Percentiles rank a stretch among this genome's conserved stretches.
Conservation (phyloP, 2,888 invertebrate species). For the Rosalia funebris region DNA sequence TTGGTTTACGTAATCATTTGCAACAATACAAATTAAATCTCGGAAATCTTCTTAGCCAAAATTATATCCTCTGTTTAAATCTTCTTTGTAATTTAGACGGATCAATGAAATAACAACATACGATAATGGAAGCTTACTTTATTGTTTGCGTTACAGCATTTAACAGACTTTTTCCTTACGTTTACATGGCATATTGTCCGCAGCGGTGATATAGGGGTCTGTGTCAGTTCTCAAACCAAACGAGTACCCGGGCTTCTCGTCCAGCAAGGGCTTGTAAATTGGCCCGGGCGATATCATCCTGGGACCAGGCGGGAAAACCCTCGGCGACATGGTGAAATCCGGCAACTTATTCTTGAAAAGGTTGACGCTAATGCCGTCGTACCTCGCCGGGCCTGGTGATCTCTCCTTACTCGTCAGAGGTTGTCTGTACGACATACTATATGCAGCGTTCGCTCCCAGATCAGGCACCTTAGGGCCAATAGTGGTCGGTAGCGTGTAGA, state of each 20-base stretch:
- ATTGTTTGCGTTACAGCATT: not conserved
- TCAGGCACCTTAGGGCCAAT: constrained; percentile 68
- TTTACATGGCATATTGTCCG: constrained; percentile 59
- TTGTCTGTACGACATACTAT: constrained; percentile 63
- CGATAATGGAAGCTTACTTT: not conserved
- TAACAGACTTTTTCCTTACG: not conserved
- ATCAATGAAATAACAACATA: not conserved
- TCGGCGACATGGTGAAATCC: constrained; percentile 54
- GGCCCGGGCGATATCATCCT: constrained; percentile 47
- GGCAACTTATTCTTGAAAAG: constrained; percentile 56
- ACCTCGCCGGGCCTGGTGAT: constrained; percentile 65
- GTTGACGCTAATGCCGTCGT: constrained; percentile 52
- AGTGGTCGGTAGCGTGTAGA: constrained; percentile 67
- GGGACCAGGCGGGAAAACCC: constrained; percentile 39
- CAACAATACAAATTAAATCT: too few relatives aligned
- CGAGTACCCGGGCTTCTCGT: constrained; percentile 64
- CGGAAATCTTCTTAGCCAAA: too few relatives aligned
- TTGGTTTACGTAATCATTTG: too few relatives aligned
- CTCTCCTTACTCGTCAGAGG: not conserved
- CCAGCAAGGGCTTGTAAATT: constrained; percentile 55
- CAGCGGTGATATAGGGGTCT: constrained; percentile 68
- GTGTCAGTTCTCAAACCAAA: constrained; percentile 72
- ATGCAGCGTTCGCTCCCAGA: constrained; percentile 65
- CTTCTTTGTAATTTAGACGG: not conserved
- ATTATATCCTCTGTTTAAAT: too few relatives aligned